Base-by-base conservation (phyloP, 1,140 invertebrate genomes). In the Drosophila malerkotliana region DNA sequence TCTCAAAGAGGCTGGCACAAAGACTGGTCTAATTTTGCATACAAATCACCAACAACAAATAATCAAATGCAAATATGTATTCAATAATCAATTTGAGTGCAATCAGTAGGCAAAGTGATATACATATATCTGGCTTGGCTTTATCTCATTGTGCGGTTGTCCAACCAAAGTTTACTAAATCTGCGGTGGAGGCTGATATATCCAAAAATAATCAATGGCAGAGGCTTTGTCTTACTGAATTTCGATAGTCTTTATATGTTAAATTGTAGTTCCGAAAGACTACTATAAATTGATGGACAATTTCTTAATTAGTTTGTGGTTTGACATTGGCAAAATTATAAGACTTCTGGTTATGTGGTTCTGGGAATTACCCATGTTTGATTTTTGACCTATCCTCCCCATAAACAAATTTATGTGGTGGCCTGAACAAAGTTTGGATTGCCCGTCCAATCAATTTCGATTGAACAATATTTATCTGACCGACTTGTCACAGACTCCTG, bases 11-110 rank as follows among this genome's bases (percentile, higher is more conserved):
- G 58, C 47, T 44, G 62, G 72, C 76, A 64, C 55, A 81, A 56
- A 30, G 53, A 53, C 53, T 60, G 73, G 34, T 72, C 53, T 88
- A 82, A 88, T 88, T 87, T 87, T 82, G 66, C 83, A 88, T 82
- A 82, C 73, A 87, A 88, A 88, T 87, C 77, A 82, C 71, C 74
- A 62, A 75, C 75, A 82, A 88, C 83, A 87, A 88, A 87, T 85
- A 87, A 87, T 79, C 83, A 88, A 88, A 82, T 88, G 75, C 79
- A 87, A 87, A 87, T 87, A 88, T 88, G 62, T 82, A 61, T 61
- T 82, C 80, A 87, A 68, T 71, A 87, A 79, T 88, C 79, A 88
- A 87, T 88, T 87, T 88, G 71, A 76, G 79, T 82, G 82, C 82
- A 87, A 87, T 87, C 82, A 87, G 84, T 61, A 52, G 47, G 48